Percentiles rank a stretch among this genome's conserved stretches.
phyloP scores from a whole-genome alignment of 1,140 invertebrate species.

The Brevipalpus yothersi region DNA sequence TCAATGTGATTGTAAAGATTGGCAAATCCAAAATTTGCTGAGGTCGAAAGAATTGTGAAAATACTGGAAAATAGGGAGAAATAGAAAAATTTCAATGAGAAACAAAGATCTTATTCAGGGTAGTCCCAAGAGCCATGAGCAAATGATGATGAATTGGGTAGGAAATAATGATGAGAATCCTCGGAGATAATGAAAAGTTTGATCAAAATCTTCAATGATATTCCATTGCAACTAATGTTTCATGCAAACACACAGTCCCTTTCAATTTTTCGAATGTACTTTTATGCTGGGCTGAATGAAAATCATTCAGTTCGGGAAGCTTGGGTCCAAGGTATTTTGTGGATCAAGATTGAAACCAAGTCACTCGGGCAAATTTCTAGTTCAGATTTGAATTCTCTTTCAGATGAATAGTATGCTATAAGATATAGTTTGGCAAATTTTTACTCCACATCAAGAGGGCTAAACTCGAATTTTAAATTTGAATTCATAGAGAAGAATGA shows the following conservation, averaged over 20 bases:
- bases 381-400: too few relatives aligned
- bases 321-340: too few relatives aligned
- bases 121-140: background rate
- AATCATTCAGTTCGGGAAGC: too few relatives aligned
- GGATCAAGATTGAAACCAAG: too few relatives aligned
- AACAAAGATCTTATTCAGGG: background rate
- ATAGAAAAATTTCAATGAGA: background rate
- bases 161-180: background rate
- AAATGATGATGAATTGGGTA: background rate
- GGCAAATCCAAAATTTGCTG: background rate
- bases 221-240: background rate
- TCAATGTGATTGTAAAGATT: background rate
- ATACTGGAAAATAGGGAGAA: background rate
- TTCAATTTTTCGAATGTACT: too few relatives aligned
- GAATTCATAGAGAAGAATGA: too few relatives aligned
- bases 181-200: background rate
- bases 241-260: background rate
- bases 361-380: too few relatives aligned
- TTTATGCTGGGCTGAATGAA: too few relatives aligned
- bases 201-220: background rate
- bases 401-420: too few relatives aligned
- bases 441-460: too few relatives aligned
- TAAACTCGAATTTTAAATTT: too few relatives aligned
- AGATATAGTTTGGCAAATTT: too few relatives aligned
- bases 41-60: background rate